These are phyloP conservation scores for Malurus melanocephalus DNA, from an alignment of 2,113 vertebrate species.

Conservation along the genomic window DNA sequence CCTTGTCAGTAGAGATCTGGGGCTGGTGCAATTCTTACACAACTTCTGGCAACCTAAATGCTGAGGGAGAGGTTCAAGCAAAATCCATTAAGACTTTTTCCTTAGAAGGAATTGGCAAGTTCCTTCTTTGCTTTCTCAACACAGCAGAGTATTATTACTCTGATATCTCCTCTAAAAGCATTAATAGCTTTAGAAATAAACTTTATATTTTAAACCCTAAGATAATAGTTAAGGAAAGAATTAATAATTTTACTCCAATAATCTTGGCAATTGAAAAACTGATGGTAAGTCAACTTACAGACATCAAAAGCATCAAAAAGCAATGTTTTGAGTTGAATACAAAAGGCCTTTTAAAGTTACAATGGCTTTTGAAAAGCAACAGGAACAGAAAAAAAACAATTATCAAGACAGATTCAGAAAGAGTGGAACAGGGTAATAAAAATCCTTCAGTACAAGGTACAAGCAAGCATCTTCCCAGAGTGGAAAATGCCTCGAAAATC, in stretches of 20 bases:
- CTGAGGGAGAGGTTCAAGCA: not conserved
- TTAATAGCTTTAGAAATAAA: not conserved
- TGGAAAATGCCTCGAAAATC: not conserved
- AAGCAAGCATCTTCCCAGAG: not conserved
- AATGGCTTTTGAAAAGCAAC: not conserved
- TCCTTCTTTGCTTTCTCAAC: not conserved
- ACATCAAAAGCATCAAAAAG: not conserved
- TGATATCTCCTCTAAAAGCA: not conserved
- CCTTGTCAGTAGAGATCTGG: not conserved
- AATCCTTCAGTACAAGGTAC: not conserved
- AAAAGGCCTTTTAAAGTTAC: not conserved
- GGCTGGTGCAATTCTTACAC: not conserved
- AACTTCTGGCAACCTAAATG: not conserved
- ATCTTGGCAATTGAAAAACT: not conserved
- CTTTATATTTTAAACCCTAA: not conserved
- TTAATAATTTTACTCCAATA: not conserved
- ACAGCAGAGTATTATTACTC: not conserved
- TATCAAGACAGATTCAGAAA: not conserved
- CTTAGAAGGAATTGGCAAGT: not conserved
- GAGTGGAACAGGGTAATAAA: not conserved
- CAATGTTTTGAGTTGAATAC: not conserved
- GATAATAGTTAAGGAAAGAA: not conserved
- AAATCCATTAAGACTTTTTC: not conserved
- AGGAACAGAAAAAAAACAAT: not conserved
- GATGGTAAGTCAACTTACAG: rapidly evolving